phyloP scores from a whole-genome alignment of 1,140 invertebrate genomes.

The Ostrea edulis region DNA sequence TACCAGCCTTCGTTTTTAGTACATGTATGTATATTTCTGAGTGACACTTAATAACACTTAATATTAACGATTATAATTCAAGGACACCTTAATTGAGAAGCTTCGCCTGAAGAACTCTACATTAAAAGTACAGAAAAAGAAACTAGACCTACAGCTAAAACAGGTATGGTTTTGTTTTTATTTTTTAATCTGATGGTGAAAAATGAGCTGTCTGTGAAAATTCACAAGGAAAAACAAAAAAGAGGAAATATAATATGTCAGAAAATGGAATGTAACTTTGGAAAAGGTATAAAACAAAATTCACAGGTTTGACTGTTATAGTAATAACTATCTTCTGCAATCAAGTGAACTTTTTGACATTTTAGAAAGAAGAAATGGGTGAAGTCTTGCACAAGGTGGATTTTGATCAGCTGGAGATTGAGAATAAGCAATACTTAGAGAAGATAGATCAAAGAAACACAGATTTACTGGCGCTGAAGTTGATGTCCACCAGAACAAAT shows the following conservation, averaged over 20 bases:
- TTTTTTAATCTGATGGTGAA: not conserved
- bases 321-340: not conserved
- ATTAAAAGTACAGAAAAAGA: constrained; percentile 79
- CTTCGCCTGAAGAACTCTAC: constrained; percentile 78
- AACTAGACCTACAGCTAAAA: constrained; percentile 78
- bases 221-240: not conserved
- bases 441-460: constrained; percentile 80
- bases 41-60: no score
- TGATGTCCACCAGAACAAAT: constrained; percentile 77
- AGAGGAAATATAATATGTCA: not conserved
- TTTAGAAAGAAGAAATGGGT: constrained; percentile 80
- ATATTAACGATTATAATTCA: constrained; percentile 38
- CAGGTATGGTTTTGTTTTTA: constrained; percentile 68
- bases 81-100: constrained; percentile 79
- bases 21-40: no score
- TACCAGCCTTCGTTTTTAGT: no score
- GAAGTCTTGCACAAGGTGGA: constrained; percentile 80
- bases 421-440: constrained; percentile 80
- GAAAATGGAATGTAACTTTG: not conserved
- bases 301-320: not conserved
- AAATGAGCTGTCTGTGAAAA: not conserved
- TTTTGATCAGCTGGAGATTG: constrained; percentile 80
- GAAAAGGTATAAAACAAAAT: not conserved
- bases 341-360: not conserved
- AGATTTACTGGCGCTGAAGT: constrained; percentile 77